These are phyloP conservation scores for Rhimphoctona megacephalus DNA, from an alignment of 2,888 invertebrate genomes.

Conservation along the genomic window DNA sequence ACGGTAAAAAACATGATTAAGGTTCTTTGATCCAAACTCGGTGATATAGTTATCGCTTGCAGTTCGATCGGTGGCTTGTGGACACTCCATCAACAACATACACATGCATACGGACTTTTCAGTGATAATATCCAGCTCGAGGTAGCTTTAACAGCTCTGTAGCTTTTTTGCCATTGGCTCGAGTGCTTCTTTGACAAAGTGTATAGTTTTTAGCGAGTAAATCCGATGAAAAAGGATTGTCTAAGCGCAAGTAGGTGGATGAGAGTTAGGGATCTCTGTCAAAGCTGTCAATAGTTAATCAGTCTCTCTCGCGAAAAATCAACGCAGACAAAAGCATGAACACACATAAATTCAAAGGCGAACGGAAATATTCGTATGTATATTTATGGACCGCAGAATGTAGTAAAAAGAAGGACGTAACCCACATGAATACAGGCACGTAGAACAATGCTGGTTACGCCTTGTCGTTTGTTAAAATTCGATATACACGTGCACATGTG, in stretches of 20 bases:
- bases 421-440: too few species aligned
- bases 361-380: neutral
- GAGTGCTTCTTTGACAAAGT: neutral
- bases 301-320: neutral
- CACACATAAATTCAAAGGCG: neutral
- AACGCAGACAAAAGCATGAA: neutral
- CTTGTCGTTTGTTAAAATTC: slow-evolving; percentile 2
- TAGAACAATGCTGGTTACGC: neutral
- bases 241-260: neutral
- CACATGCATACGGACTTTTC: neutral
- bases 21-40: neutral
- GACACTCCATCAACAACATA: neutral
- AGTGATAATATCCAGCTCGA: neutral
- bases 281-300: slow-evolving; percentile 26
- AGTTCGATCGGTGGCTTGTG: neutral
- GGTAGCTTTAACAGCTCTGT: too few species aligned
- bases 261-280: neutral
- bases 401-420: neutral
- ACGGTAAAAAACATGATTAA: neutral
- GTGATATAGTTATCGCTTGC: too few species aligned
- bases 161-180: neutral
- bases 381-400: neutral
- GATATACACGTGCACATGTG: neutral
- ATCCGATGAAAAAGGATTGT: neutral
- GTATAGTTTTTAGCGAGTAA: neutral